These are phyloP conservation scores for Dasypus novemcinctus DNA, from an alignment of 2,113 vertebrate genomes.

Conservation along the genomic window DNA sequence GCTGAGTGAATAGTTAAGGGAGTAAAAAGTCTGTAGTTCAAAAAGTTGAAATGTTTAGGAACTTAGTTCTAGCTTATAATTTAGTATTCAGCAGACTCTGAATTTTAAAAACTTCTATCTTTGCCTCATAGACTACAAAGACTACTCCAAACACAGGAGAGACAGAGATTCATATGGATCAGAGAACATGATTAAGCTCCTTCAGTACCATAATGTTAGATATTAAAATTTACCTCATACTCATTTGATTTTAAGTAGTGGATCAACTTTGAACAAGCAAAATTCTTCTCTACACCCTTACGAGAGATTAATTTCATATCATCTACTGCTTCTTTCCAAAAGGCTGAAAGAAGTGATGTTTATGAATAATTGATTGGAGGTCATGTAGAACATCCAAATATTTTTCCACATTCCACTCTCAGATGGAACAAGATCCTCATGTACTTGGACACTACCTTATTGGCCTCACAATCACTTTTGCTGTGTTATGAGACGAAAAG, in stretches of 20 bases:
- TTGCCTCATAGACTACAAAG: not conserved
- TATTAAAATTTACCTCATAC: not conserved
- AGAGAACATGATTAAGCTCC: not conserved
- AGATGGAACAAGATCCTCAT: not conserved
- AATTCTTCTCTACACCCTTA: not conserved
- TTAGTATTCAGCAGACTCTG: not conserved
- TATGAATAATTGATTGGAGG: conserved; percentile 25
- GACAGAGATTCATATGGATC: not conserved
- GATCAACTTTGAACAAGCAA: not conserved
- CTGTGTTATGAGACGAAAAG: not conserved
- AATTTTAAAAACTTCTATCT: not conserved
- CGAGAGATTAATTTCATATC: conserved; percentile 22
- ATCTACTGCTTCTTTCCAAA: conserved; percentile 35
- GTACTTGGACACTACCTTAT: not conserved
- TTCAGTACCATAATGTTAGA: not conserved
- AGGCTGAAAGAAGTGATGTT: conserved; percentile 13
- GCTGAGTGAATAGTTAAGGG: not conserved
- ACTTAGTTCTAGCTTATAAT: not conserved
- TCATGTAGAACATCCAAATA: not conserved
- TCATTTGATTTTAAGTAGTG: not conserved
- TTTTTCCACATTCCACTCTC: conserved; percentile 22
- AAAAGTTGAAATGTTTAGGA: not conserved
- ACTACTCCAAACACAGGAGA: not conserved
- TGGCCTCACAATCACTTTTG: conserved; percentile 30
- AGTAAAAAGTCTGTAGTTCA: not conserved